Evolutionary conservation across 2,113 vertebrate species (phyloP), one percentile per base, ranked within the genome.

Genomic region (Neogobius melanostomus): DNA sequence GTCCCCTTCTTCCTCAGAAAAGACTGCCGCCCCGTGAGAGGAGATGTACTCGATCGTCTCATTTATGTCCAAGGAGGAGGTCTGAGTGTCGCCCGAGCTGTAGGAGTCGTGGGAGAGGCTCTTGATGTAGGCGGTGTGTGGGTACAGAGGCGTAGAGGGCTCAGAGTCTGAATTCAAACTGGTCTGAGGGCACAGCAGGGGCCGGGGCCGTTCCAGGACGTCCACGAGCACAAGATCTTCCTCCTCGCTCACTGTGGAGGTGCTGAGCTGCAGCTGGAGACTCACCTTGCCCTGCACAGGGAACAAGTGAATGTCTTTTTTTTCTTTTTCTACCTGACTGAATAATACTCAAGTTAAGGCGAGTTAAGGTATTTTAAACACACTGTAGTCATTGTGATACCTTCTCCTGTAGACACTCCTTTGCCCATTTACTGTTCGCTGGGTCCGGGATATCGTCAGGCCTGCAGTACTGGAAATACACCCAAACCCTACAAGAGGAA

Each of bases 341-440:
- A 36, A 21, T 21, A 21, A 1, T 21, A 21, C 21, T 21, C 21
- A 21, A 21, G 21, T 21, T 21, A 21, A 21, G 21, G 21, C 21
- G 21, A 2, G 21, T 21, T 21, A 21, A 36, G 28, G 28, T 36
- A 36, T 36, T 36, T 5, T 36, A 36, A 36, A 36, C 28, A 36
- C 28, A 36, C 28, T 36, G 7, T 45, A 8, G 36, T 44, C 12
- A 44, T 61, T 61, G 15, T n/a, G 4, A 60, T 86, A 93, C 93
- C 93, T 89, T 83, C 6, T 80, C 78, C 46, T 75, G 70, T 5
- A 17, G 53, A 47, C 71, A 92, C 48, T 92, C 85, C 77, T 89
- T 92, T 15, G 92, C 93, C 91, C 93, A 94, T 81, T 91, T 93
- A 85, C 93, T 93, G 81, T 94, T 94, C 64, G 90, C 91, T 62